Percentiles rank a stretch among this genome's conserved stretches.
These are phyloP conservation scores for Macquaria australasica DNA, from an alignment of 2,113 vertebrate species.

Conservation along the genomic window DNA sequence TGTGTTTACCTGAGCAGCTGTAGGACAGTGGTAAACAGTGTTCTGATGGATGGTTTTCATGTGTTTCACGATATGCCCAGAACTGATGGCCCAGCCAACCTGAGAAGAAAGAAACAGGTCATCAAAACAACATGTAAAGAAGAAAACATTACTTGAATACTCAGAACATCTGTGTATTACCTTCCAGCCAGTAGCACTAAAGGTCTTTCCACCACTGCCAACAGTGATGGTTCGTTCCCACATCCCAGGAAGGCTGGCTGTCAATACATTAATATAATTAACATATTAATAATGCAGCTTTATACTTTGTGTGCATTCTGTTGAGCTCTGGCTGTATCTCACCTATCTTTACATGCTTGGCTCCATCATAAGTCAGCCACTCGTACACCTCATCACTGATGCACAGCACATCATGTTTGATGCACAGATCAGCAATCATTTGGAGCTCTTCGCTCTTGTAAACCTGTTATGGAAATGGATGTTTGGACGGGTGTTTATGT, in stretches of 20 bases:
- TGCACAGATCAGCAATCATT: slow-evolving; percentile 90
- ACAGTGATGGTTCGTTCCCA: slow-evolving; percentile 94
- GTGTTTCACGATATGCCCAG: slow-evolving; percentile 88
- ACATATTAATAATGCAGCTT: not conserved
- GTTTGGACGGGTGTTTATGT: too few species aligned
- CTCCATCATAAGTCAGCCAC: slow-evolving; percentile 92
- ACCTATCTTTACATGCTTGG: slow-evolving; percentile 92
- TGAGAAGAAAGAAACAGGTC: slow-evolving; percentile 54
- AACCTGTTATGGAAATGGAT: slow-evolving; percentile 81
- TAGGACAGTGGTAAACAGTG: slow-evolving; percentile 91
- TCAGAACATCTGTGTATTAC: slow-evolving; percentile 69
- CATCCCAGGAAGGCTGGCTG: slow-evolving; percentile 95
- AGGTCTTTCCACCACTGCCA: slow-evolving; percentile 94
- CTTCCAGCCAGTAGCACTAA: slow-evolving; percentile 97
- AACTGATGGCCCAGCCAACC: slow-evolving; percentile 94
- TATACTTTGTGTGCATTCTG: not conserved
- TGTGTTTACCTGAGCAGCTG: slow-evolving; percentile 89
- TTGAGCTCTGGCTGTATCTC: slow-evolving; percentile 14
- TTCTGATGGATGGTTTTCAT: slow-evolving; percentile 93
- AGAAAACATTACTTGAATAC: fast-evolving
- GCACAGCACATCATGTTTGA: slow-evolving; percentile 90
- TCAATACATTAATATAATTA: not conserved
- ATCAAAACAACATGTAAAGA: not conserved
- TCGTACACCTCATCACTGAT: slow-evolving; percentile 96
- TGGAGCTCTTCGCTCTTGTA: slow-evolving; percentile 89